phyloP scores from a whole-genome alignment of 2,113 vertebrate genomes.

The human region GRCh38 chr17:3547001-3547500 shows the following conservation, averaged over 20 bases:
- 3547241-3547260: background rate
- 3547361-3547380: no score
- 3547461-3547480: no score
- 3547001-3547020: background rate
- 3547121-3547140: background rate
- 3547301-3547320: background rate
- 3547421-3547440: no score
- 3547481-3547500: no score
- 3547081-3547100: background rate
- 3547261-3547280: background rate
- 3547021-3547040: background rate
- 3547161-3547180: background rate
- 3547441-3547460: no score
- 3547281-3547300: no score
- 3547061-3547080: background rate
- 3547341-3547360: accelerated
- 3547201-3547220: background rate
- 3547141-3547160: background rate
- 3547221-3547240: background rate
- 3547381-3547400: no score
- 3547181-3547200: background rate
- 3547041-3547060: background rate
- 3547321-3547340: background rate
- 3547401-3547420: no score
- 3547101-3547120: background rate